Base-by-base conservation (phyloP, 1,140 invertebrate genomes). In the Atta cephalotes region DNA sequence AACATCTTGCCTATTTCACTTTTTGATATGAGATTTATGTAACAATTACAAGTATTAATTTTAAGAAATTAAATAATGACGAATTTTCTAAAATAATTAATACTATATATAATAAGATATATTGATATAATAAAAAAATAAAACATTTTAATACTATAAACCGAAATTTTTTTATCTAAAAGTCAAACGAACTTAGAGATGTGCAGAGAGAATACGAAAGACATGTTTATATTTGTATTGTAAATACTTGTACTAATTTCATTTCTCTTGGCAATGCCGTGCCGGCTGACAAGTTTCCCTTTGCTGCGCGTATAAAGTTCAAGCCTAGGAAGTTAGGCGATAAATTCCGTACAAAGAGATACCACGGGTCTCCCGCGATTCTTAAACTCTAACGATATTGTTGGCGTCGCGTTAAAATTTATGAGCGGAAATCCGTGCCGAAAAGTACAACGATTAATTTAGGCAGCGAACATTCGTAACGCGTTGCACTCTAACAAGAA, bases 341-440 rank as follows among this genome's bases (percentile, higher is more conserved):
- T 84, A 84, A 84, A 84, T 84, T 76, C 56, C 28, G 45, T 25
- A 60, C 80, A 84, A 74, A 39, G 45, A 84, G 80, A 84, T 84
- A 81, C 45, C 56, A n/a, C 70, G 70, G 39, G 56, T 76, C 56
- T 84, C 39, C 56, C 14, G 80, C 28, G 80, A 84, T 84, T 84
- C 70, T 84, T 84, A 84, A 84, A 84, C 70, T 84, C 80, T 62
- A 76, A 84, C 80, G 70, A 84, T 84, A 84, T 84, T 72, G 53
- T 76, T 45, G 70, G 70, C 68, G 80, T 74, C 80, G 68, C 80
- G 80, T 84, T 49, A 76, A 84, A 84, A 84, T 84, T 84, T 84
- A 84, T 76, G 80, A 74, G 53, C 68, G 18, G 14, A 39, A 62
- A 84, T 84, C 56, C 56, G 68, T 60, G 51, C 79, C 68, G 39